Evolutionary conservation across 1,140 invertebrate species (phyloP).

Genomic region (Laupala kohalensis): DNA sequence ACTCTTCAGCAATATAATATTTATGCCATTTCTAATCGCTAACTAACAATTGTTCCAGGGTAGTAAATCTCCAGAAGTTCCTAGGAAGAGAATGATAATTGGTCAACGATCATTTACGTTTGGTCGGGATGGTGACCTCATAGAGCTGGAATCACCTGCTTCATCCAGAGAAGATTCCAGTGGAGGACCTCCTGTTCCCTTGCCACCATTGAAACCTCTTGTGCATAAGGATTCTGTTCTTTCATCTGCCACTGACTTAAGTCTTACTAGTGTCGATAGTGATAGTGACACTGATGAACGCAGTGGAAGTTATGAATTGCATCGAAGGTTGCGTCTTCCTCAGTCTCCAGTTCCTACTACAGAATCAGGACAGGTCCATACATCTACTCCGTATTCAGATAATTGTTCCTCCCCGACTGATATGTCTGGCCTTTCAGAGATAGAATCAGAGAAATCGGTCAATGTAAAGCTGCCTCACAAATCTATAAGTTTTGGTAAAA

Average conservation of each 20-base stretch:
- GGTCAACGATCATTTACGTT: slow-evolving; percentile 40
- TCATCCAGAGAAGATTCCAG: neutral
- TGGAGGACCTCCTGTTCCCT: neutral
- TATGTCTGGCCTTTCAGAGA: neutral
- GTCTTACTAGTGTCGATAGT: slow-evolving; percentile 16
- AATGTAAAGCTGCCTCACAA: neutral
- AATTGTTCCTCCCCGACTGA: neutral
- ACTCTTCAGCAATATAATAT: no score
- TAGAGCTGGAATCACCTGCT: slow-evolving; percentile 26
- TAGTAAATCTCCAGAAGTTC: slow-evolving; percentile 14
- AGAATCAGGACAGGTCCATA: neutral
- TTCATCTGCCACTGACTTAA: slow-evolving; percentile 11
- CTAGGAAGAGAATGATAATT: slow-evolving; percentile 23
- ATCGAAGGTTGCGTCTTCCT: neutral
- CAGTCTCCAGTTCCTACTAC: neutral
- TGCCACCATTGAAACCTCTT: slow-evolving; percentile 3
- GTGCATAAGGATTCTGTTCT: slow-evolving; percentile 17
- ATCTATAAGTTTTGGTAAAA: neutral
- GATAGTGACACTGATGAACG: slow-evolving; percentile 16
- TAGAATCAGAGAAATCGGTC: neutral
- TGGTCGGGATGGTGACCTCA: slow-evolving; percentile 34
- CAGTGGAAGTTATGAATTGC: neutral
- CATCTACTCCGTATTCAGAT: neutral
- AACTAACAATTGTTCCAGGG: slow-evolving; percentile 10
- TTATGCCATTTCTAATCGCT: no score